Evolutionary conservation across 2,113 vertebrate genomes (phyloP).

Genomic region (Cryptotis parvus): DNA sequence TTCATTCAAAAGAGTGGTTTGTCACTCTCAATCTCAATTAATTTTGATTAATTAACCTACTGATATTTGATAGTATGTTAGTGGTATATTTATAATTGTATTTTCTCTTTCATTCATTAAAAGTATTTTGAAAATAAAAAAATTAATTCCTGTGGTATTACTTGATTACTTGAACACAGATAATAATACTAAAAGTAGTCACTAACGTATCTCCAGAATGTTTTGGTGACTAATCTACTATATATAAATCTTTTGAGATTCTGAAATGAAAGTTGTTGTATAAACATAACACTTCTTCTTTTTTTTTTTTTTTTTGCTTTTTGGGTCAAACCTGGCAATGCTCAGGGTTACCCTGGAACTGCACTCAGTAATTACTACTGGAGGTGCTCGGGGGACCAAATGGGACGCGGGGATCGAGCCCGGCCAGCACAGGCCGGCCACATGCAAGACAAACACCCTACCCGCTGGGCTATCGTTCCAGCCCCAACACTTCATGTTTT

Average conservation of each 20-base stretch:
- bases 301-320: no score
- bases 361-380: no score
- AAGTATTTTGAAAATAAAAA: constrained; percentile 49
- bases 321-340: no score
- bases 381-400: no score
- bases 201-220: constrained; percentile 24
- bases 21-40: constrained; percentile 60
- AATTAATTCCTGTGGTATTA: constrained; percentile 59
- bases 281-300: constrained; percentile 53
- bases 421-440: no score
- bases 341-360: no score
- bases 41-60: constrained; percentile 75
- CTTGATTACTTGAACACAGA: constrained; percentile 69
- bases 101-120: constrained; percentile 60
- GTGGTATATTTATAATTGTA: constrained; percentile 64
- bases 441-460: no score
- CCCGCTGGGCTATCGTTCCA: no score
- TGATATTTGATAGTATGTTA: constrained; percentile 60
- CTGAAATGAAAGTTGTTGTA: constrained; percentile 44
- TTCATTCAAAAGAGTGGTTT: constrained; percentile 68
- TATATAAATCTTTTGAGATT: constrained; percentile 61
- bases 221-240: constrained; percentile 65
- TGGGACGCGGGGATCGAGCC: no score
- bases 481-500: not conserved
- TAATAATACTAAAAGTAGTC: constrained; percentile 62